Evolutionary conservation across 2,797 vertebrate species (phyloP).

Genomic region (Spinus pinus): DNA sequence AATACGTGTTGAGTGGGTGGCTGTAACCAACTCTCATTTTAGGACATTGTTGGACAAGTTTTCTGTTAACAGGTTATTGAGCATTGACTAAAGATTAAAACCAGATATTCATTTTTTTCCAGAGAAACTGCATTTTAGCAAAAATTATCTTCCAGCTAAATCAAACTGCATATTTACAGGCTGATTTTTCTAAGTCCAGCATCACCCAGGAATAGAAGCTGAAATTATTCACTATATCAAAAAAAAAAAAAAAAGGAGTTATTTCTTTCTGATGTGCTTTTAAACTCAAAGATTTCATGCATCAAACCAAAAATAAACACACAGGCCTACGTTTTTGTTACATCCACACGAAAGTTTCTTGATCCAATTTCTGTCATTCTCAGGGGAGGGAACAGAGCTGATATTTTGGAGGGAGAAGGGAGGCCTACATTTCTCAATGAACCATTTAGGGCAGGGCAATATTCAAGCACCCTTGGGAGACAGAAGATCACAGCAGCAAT

Average conservation of each 20-base stretch:
- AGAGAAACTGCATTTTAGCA: not conserved
- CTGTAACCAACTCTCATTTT: not conserved
- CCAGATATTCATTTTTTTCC: fast-evolving
- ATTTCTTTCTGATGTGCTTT: not conserved
- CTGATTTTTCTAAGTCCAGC: not conserved
- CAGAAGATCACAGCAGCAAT: not conserved
- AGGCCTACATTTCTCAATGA: not conserved
- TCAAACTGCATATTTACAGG: not conserved
- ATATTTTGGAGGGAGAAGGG: not conserved
- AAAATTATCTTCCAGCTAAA: not conserved
- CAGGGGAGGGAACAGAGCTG: not conserved
- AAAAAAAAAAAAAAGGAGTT: not conserved
- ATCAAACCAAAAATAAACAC: not conserved
- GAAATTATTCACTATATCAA: not conserved
- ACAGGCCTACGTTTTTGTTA: not conserved
- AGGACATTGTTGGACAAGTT: not conserved
- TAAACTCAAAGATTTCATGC: not conserved
- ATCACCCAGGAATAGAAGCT: not conserved
- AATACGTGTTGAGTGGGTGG: not conserved
- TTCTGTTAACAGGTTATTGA: not conserved
- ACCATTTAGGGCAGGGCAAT: not conserved
- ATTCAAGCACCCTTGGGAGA: not conserved
- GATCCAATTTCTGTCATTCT: not conserved
- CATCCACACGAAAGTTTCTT: not conserved
- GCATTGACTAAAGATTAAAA: not conserved